These are phyloP conservation scores for Passerculus sandwichensis DNA, from an alignment of 2,797 vertebrate species.

Conservation along the genomic window DNA sequence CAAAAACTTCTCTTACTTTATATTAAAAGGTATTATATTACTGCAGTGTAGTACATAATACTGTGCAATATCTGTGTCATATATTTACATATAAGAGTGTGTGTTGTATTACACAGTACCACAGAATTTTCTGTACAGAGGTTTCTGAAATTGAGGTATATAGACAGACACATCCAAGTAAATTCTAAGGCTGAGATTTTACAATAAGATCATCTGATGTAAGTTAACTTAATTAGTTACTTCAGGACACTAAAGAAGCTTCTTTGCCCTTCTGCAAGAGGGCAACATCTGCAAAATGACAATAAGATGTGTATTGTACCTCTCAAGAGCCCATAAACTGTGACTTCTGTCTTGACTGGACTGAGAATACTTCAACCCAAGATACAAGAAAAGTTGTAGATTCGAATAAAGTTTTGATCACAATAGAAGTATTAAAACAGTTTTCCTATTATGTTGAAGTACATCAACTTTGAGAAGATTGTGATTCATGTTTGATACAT, in stretches of 20 bases:
- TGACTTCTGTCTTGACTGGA: background rate
- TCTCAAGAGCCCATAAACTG: background rate
- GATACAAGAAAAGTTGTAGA: background rate
- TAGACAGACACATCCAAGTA: background rate
- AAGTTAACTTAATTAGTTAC: background rate
- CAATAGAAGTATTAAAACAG: background rate
- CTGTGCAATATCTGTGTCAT: background rate
- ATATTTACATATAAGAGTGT: background rate
- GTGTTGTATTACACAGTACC: background rate
- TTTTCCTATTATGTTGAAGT: background rate
- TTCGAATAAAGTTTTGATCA: background rate
- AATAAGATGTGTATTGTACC: background rate
- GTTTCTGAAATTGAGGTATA: constrained; percentile 20
- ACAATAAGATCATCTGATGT: background rate
- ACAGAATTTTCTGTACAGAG: background rate
- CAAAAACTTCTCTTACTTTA: background rate
- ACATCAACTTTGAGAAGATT: background rate
- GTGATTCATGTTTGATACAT: background rate
- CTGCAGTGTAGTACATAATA: background rate
- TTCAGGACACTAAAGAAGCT: background rate
- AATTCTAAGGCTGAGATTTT: constrained; percentile 41
- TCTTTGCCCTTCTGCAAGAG: background rate
- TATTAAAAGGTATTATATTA: background rate
- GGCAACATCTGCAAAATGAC: background rate
- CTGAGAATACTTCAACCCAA: background rate